phyloP scores from a whole-genome alignment of 2,113 vertebrate genomes.

The Gulo gulo region DNA sequence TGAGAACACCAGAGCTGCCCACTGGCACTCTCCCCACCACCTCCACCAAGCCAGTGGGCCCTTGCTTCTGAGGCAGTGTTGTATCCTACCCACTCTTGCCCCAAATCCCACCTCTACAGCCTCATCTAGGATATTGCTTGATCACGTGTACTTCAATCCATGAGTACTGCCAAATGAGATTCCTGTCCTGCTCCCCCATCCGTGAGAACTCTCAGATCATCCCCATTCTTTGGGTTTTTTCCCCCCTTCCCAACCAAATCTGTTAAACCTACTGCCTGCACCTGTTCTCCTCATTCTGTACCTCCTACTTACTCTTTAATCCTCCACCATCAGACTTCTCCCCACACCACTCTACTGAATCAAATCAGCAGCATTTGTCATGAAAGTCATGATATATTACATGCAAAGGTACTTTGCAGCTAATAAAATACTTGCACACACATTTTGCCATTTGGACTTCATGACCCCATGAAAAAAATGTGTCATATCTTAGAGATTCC shows the following conservation, averaged over 20 bases:
- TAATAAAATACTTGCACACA: background rate
- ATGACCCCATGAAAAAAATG: background rate
- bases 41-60: accelerated
- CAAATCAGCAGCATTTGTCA: background rate
- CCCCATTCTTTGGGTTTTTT: background rate
- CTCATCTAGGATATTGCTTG: background rate
- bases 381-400: background rate
- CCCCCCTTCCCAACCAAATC: background rate
- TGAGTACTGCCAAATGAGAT: background rate
- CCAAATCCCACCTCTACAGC: background rate
- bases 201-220: background rate
- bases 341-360: background rate
- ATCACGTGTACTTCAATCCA: background rate
- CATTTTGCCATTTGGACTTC: background rate
- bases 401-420: background rate
- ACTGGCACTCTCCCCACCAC: too few species aligned
- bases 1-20: background rate
- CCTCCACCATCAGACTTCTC: background rate
- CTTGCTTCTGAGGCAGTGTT: background rate
- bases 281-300: background rate
- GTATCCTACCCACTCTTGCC: background rate
- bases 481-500: background rate
- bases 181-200: background rate
- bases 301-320: background rate
- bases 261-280: background rate